Evolutionary conservation across 2,888 invertebrate genomes (phyloP).

Genomic region (Terebella lapidaria): DNA sequence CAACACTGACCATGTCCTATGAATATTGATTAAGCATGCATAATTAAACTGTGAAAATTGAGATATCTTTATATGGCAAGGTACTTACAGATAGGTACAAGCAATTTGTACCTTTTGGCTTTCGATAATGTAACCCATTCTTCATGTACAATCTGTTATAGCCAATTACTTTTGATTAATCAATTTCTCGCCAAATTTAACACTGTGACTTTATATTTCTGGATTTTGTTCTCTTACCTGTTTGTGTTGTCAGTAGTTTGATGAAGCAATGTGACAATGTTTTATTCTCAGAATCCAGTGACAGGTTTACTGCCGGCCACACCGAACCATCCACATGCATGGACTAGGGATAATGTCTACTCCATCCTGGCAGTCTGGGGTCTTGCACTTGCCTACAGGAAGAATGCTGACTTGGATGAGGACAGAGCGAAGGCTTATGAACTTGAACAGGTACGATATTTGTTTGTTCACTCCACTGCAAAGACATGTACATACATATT

Average conservation of each 20-base stretch:
- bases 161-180: too few relatives aligned
- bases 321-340: slow-evolving; percentile 61
- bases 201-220: too few relatives aligned
- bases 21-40: too few relatives aligned
- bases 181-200: too few relatives aligned
- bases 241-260: too few relatives aligned
- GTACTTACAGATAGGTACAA: neutral
- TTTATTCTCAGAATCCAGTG: slow-evolving; percentile 74
- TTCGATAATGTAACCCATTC: neutral
- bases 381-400: slow-evolving; percentile 95
- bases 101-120: too few relatives aligned
- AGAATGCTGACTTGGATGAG: slow-evolving; percentile 97
- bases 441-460: slow-evolving; percentile 67
- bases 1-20: too few relatives aligned
- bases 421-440: slow-evolving; percentile 97
- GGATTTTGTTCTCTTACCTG: too few relatives aligned
- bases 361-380: slow-evolving; percentile 97
- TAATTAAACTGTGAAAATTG: too few relatives aligned
- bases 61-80: too few relatives aligned
- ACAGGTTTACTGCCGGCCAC: slow-evolving; percentile 94
- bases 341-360: slow-evolving; percentile 98
- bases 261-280: too few relatives aligned
- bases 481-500: too few relatives aligned
- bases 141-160: neutral
- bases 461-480: neutral